Evolutionary conservation across 2,797 vertebrate species (phyloP), one percentile per base, ranked within the genome.

Genomic region (Fistularia tabacaria): DNA sequence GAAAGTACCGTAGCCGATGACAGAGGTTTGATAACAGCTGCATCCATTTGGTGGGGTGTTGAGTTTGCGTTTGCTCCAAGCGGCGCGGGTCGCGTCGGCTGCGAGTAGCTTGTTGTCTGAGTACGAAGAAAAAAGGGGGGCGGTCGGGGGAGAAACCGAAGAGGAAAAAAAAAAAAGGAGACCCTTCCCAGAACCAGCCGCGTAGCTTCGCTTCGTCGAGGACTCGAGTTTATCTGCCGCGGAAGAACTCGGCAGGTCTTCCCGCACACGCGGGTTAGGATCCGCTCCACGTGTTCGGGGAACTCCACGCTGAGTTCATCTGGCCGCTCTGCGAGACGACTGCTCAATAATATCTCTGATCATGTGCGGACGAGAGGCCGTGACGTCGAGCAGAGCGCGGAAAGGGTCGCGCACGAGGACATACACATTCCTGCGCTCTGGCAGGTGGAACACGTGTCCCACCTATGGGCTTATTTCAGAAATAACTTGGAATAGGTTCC

Each of bases 21-120:
- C 81, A 83, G 81, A 80, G 46, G 71, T 81, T 78, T 65, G 62
- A 76, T 83, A 79, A 68, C 81, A 87, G 85, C 76, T 87, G 80
- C 81, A 73, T 82, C 75, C 73, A 77, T 83, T 80, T 82, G 80
- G 51, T 75, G 43, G 67, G 65, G 76, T 75, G 77, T 71, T 61
- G 71, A 82, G 77, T 77, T 76, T 74, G 65, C 72, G 65, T 83
- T 73, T 72, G 71, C 68, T 74, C 58, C 60, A 39, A 64, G 62
- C 46, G 8, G 61, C 69, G 71, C 13, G 12, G 38, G 49, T 66
- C 46, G 15, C 10, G 39, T 61, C 58, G 49, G 78, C 38, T 75
- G 73, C 47, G 67, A 64, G 51, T 52, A 25, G 50, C 50, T 63
- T 76, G 49, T 76, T 68, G 73, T 74, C 54, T 71, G 54, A 64